These are phyloP conservation scores for Trissoscelio sp. DNA, from an alignment of 2,888 invertebrate species.

Conservation along the genomic window DNA sequence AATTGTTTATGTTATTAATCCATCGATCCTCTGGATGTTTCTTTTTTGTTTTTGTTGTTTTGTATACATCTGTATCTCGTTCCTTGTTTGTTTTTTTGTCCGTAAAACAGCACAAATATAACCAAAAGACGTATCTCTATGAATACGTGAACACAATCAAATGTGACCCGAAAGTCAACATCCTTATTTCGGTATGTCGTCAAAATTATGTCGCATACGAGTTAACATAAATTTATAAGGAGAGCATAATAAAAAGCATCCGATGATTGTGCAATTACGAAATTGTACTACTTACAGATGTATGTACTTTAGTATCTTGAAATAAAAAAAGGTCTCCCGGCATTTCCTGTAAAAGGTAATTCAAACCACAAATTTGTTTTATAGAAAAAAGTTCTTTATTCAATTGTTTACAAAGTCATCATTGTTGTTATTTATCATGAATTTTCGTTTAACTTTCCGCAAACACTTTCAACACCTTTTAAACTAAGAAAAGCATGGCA, in stretches of 20 bases:
- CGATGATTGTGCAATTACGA: constrained; percentile 29
- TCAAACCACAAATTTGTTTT: constrained; percentile 22
- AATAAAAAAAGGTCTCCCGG: not conserved
- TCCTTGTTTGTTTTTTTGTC: too few relatives aligned
- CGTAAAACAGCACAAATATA: constrained; percentile 49
- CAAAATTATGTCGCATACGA: constrained; percentile 4
- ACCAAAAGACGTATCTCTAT: constrained; percentile 54
- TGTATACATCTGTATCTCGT: too few relatives aligned
- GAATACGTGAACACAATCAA: constrained; percentile 51
- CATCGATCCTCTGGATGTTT: too few relatives aligned
- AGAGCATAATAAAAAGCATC: constrained; percentile 15
- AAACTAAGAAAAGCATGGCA: constrained; percentile 8
- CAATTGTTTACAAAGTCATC: constrained; percentile 13
- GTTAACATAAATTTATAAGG: constrained; percentile 16
- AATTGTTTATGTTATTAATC: too few relatives aligned
- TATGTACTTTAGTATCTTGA: constrained; percentile 10
- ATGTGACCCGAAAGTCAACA: constrained; percentile 44
- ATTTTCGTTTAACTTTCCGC: not conserved
- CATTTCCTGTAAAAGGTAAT: constrained; percentile 19
- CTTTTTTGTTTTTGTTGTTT: too few relatives aligned
- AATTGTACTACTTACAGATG: constrained; percentile 35
- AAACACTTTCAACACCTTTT: constrained; percentile 37
- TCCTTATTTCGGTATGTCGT: constrained; percentile 19
- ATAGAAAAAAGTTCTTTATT: constrained; percentile 14
- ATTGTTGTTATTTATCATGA: constrained; percentile 1